Base-by-base conservation (phyloP, 2,888 invertebrate species). In the Dinocampus coccinellae region DNA sequence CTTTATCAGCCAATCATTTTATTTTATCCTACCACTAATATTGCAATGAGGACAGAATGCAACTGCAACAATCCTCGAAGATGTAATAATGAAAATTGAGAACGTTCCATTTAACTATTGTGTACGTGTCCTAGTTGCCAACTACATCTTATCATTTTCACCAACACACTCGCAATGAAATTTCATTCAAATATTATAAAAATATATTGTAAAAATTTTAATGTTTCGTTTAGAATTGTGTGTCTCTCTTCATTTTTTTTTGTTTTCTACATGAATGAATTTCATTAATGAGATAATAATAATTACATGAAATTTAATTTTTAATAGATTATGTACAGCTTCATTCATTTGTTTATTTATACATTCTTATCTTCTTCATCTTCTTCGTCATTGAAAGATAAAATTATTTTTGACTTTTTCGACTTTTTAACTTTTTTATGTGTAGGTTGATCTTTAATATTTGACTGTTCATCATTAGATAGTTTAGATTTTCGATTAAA, bases 401-500 rank as follows among this genome's bases (percentile, higher is more conserved):
- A 69, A 1, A 84, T 60, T 29, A 71, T 69, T 69, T 83, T 86
- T n/a, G 75, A 76, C 42, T 73, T 77, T 69, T 81, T 82, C 4
- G 72, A 57, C 55, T 74, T 84, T 62, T 81, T 84, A 1, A 29
- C 72, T 63, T 81, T 85, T 60, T 84, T 84, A 26, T 72, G 79
- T 34, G 77, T 70, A 72, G 73, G 73, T 73, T 76, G 75, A 57
- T 77, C 74, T n/a, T 16, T 47, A 16, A 16, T 6, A 34, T 75
- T 73, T 39, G 74, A 63, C 3, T 72, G 42, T 29, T 73, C 72
- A 36, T 73, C 58, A 42, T 80, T 80, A 42, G 77, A 73, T 77
- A 87, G 86, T 57, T 78, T 77, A 1, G 84, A 83, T 55, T 87
- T 85, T 81, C 89, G 89, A 67, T 78, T 81, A 79, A 92, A 92